Evolutionary conservation across 2,888 invertebrate species (phyloP).

Genomic region (Plemyria rubiginata): DNA sequence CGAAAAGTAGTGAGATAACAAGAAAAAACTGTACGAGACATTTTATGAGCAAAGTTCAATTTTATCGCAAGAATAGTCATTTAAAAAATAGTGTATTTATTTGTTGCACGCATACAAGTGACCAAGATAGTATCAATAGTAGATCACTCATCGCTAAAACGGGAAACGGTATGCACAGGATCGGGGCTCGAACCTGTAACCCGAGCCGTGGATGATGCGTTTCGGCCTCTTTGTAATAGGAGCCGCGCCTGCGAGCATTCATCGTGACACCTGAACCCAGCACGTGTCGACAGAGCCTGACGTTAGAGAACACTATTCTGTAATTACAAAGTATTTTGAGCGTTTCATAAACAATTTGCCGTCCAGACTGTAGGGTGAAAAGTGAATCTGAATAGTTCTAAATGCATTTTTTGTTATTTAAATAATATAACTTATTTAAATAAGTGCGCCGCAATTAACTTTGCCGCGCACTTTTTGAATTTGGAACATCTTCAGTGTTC

Average conservation of each 20-base stretch:
- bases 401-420: no score
- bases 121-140: not conserved
- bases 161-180: constrained; percentile 39
- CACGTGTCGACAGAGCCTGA: constrained; percentile 38
- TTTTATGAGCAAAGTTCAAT: no score
- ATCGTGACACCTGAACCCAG: constrained; percentile 38
- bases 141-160: constrained; percentile 38
- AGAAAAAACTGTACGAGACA: no score
- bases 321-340: constrained; percentile 43
- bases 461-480: no score
- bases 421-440: no score
- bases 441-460: no score
- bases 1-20: no score
- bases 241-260: constrained; percentile 44
- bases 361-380: not conserved
- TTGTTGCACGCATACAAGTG: no score
- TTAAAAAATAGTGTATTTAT: no score
- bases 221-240: constrained; percentile 48
- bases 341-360: constrained; percentile 6
- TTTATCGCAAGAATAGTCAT: no score
- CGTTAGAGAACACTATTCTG: constrained; percentile 25
- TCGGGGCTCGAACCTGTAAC: constrained; percentile 43
- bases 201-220: constrained; percentile 23
- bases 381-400: not conserved
- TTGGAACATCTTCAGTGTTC: no score